Evolutionary conservation across 2,113 vertebrate species (phyloP), one percentile per base, ranked within the genome.

Genomic region (Paedocypris sp.): DNA sequence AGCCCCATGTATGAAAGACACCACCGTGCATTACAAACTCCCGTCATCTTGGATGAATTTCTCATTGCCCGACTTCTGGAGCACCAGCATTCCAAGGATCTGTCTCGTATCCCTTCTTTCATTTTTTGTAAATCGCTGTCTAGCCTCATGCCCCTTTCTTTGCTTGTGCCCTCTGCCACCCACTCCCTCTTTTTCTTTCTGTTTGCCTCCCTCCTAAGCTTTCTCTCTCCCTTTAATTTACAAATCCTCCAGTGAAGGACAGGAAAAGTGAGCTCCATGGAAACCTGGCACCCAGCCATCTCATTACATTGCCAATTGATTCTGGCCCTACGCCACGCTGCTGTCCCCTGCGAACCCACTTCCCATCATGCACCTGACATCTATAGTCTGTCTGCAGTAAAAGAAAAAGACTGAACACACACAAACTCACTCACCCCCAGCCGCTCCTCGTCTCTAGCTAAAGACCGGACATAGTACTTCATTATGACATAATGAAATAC

Each of bases 251-350:
- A 72, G 76, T 71, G 80, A 81, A 82, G 79, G 80, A 79, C 78
- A 80, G 73, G 78, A 72, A 82, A 77, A 76, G 80, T 67, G 45
- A 82, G 80, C 81, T 79, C 85, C 83, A 85, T 86, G 82, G 85
- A 82, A 84, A 85, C 85, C 85, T 85, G 85, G 85, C 84, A 79
- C 73, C 68, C 51, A 73, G 84, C 85, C 85, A 86, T 85, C 85
- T 86, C 82, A 86, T 86, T 85, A 85, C 85, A 85, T 80, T 76
- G 80, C 79, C 83, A 85, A 85, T 86, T 85, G 85, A 86, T 85
- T 86, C 81, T 85, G 82, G 85, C 79, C 74, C 78, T 73, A 75
- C 59, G 82, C 84, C 83, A 83, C 69, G 74, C 81, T 82, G 79
- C 77, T 77, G 77, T 66, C 60, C 68, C 46, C 52, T 61, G 49